Percentiles rank a stretch among this genome's conserved stretches.
phyloP scores from a whole-genome alignment of 2,888 invertebrate genomes.

The Apocheima hispidaria region DNA sequence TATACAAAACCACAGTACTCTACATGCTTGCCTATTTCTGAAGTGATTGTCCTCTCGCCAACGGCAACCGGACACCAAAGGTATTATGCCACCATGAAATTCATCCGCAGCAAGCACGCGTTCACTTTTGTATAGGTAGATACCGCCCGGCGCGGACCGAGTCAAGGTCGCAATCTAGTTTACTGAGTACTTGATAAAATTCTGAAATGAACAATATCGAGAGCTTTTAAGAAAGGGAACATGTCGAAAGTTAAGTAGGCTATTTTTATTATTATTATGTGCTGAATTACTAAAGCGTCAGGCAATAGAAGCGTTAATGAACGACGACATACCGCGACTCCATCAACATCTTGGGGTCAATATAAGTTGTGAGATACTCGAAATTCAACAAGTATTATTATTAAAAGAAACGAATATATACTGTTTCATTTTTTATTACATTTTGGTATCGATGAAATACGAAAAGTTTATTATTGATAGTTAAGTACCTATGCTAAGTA shows the following conservation, averaged over 20 bases:
- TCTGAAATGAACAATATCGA: conserved; percentile 6
- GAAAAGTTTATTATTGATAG: too few relatives aligned
- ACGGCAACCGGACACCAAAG: conserved; percentile 34
- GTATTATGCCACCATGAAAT: conserved; percentile 39
- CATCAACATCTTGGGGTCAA: too few relatives aligned
- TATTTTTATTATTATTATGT: neutral
- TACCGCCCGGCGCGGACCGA: conserved; percentile 39
- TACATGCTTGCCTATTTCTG: too few relatives aligned
- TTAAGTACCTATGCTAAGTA: too few relatives aligned
- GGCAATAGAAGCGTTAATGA: neutral
- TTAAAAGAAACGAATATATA: too few relatives aligned
- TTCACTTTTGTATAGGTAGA: conserved; percentile 56
- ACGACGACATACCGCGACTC: too few relatives aligned
- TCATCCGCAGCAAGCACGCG: conserved; percentile 32
- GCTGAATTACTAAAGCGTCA: neutral
- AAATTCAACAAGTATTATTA: too few relatives aligned
- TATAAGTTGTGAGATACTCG: too few relatives aligned
- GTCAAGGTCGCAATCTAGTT: conserved; percentile 56
- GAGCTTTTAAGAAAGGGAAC: conserved; percentile 19
- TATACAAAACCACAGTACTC: too few relatives aligned
- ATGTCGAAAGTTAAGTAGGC: conserved; percentile 9
- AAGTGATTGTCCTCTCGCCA: conserved; percentile 12
- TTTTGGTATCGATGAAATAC: too few relatives aligned
- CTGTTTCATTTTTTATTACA: too few relatives aligned
- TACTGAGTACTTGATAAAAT: conserved; percentile 5